A percentile compares a stretch with the other conserved stretches of the same genome.
Evolutionary conservation across 2,113 vertebrate species (phyloP).

Genomic region (Platanista minor): DNA sequence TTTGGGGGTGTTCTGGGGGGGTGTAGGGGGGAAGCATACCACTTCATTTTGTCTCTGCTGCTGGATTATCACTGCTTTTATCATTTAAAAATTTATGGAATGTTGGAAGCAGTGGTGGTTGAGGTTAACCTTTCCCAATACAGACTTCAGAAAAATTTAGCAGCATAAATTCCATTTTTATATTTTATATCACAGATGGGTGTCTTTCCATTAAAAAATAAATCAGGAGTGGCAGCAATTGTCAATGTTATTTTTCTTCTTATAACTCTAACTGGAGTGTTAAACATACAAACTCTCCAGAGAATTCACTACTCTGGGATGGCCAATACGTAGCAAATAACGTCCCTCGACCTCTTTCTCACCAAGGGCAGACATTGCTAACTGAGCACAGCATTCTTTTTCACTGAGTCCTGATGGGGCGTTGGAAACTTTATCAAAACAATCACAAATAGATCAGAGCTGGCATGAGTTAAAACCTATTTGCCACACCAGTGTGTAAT

Average conservation of each 20-base stretch:
- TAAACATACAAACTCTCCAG: constrained; percentile 26
- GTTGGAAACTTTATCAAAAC: background rate
- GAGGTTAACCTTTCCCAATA: constrained; percentile 29
- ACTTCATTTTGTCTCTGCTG: background rate
- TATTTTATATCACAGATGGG: constrained; percentile 55
- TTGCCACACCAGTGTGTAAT: background rate
- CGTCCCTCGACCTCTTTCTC: background rate
- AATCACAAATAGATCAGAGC: background rate
- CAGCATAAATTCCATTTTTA: constrained; percentile 61
- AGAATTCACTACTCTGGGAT: background rate
- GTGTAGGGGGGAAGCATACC: background rate
- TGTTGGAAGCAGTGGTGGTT: background rate
- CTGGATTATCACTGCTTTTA: background rate
- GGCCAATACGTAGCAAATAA: background rate
- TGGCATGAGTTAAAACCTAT: background rate
- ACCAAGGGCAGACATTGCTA: background rate
- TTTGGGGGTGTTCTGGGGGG: background rate
- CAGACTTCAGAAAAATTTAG: constrained; percentile 28
- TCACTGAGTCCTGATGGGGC: background rate
- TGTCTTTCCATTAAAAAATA: constrained; percentile 61
- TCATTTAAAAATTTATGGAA: background rate
- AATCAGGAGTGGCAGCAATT: constrained; percentile 41
- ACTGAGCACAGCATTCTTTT: background rate
- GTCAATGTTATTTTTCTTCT: constrained; percentile 54
- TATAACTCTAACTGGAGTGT: background rate